Evolutionary conservation across 2,888 invertebrate species (phyloP), one percentile per base, ranked within the genome.

Genomic region (Conus canariensis): DNA sequence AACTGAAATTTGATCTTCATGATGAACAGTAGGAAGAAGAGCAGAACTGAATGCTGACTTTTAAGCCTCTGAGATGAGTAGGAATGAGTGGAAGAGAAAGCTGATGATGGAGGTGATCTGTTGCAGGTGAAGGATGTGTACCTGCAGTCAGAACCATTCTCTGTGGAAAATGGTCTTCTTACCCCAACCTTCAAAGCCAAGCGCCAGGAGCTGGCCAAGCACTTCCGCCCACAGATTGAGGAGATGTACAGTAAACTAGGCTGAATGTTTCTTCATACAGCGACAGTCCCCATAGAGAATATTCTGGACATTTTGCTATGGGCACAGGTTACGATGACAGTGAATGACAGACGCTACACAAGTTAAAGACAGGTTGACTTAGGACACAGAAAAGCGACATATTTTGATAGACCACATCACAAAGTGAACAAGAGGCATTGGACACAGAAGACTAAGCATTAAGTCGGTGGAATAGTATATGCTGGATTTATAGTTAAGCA

Each of bases 151-250:
- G 99, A 99, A 96, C 98, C 98, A 93, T 99, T 99, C 97, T 98
- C 99, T 91, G 98, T 99, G 89, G 99, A 99, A 97, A 99, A 99
- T 96, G 99, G 99, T 92, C 97, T 99, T 88, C 97, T 99, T 85
- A 99, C 99, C 82, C 99, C 99, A 88, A 99, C 99, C 67, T 97
- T 99, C 97, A 99, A 99, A 97, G 98, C 98, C 92, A 99, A 99
- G 97, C 97, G 99, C 96, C 98, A 98, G 88, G 94, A 95, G 82
- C 90, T 95, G 59, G 93, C 92, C 88, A 93, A 94, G 83, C 91
- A 91, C 90, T 95, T 95, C 88, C 88, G 92, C 77, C 85, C 92
- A 86, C 93, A 95, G 89, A 94, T 95, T 60, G 93, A 94, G 22
- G 91, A 92, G 10, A 95, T 95, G 95, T 95, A 95, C 92, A 85